These are phyloP conservation scores for Chrysolina haemoptera DNA, from an alignment of 2,888 invertebrate species.

Conservation along the genomic window DNA sequence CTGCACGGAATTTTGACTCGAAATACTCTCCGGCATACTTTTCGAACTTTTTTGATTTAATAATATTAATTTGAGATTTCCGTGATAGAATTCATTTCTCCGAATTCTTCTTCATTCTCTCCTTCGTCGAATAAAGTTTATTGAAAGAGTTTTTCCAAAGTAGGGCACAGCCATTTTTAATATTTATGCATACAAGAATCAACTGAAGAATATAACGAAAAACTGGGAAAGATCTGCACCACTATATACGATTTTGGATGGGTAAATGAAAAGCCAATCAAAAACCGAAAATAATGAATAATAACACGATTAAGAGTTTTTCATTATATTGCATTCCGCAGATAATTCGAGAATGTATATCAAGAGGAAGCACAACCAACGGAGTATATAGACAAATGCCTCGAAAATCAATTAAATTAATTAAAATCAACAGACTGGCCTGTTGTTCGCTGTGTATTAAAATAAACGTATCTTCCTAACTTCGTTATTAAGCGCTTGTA, in stretches of 20 bases:
- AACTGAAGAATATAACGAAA: too few relatives aligned
- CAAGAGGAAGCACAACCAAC: conserved; percentile 24
- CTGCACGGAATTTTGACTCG: too few relatives aligned
- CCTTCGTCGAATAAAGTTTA: too few relatives aligned
- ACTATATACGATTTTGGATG: neutral
- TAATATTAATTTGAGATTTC: too few relatives aligned
- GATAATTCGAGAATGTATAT: conserved; percentile 29
- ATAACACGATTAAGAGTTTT: conserved; percentile 32
- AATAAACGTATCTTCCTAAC: conserved; percentile 34
- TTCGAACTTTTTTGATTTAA: too few relatives aligned
- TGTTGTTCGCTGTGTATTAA: conserved; percentile 34
- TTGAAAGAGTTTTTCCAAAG: too few relatives aligned
- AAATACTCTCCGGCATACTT: too few relatives aligned
- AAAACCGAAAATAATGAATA: conserved; percentile 16
- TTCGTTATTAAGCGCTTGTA: conserved; percentile 31
- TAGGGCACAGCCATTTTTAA: too few relatives aligned
- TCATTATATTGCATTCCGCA: conserved; percentile 32
- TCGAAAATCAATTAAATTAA: conserved; percentile 35
- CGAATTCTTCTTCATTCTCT: too few relatives aligned
- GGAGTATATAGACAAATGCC: conserved; percentile 33
- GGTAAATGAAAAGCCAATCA: conserved; percentile 2
- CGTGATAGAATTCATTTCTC: too few relatives aligned
- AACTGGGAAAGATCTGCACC: too few relatives aligned
- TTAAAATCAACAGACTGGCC: conserved; percentile 35
- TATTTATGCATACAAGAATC: too few relatives aligned